Base-by-base conservation (phyloP, 2,797 vertebrate genomes). In the Rousettus madagascariensis region DNA sequence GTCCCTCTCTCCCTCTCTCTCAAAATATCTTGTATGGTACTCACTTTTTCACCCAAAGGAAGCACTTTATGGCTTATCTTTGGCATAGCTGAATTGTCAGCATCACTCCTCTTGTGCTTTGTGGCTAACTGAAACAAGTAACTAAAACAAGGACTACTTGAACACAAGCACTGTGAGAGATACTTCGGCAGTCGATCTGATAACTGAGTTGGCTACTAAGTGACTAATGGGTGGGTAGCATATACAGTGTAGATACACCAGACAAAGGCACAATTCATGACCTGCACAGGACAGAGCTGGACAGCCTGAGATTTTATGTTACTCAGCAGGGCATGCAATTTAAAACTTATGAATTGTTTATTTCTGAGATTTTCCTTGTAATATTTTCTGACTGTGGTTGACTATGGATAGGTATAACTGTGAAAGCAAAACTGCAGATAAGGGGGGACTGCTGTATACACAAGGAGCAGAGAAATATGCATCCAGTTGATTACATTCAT, bases 401-500 rank as follows among this genome's bases (percentile, higher is more conserved):
- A 43, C 77, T 59, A 3, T 30, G 57, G 77, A 49, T 49, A 49
- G 49, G 15, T 16, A 78, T 78, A 57, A 38, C 7, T 24, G 22
- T 22, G 51, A 36, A 55, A 78, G 22, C 51, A 55, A 55, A 75
- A 41, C 16, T 12, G 3, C 2, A 3, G 36, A 20, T 41, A 28
- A 17, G 16, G 77, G 9, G 53, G 24, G 24, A 26, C 26, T 2
- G 30, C 55, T 30, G 36, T 55, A 22, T 2, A 36, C 22, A 17
- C 6, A 51, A 16, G 26, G 36, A 10, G 17, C 24, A 33, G 33
- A 22, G 53, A 22, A 24, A 20, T 0, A 3, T 1, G 0, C 26
- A n/a, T 5, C 36, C 22, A 65, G 16, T 2, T 7, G 28, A 16
- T 20, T 53, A 12, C 0, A 0, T 16, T 49, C 41, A 28, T 5